These are phyloP conservation scores for Toxotes jaculatrix DNA, from an alignment of 2,113 vertebrate genomes.

Conservation along the genomic window DNA sequence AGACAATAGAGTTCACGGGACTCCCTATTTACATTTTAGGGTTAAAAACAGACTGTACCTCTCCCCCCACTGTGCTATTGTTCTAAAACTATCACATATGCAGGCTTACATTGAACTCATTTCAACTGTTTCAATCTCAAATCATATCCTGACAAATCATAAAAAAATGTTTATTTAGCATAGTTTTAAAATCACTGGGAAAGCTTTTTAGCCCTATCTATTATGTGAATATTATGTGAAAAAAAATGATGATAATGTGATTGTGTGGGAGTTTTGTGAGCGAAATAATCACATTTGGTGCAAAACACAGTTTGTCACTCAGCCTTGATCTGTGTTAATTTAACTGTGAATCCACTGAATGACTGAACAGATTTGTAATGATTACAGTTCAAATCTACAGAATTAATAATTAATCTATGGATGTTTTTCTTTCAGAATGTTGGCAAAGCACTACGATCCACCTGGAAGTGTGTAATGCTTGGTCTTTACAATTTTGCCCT, in stretches of 20 bases:
- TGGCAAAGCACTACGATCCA: slow-evolving; percentile 87
- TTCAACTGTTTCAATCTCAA: not conserved
- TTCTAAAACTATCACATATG: not conserved
- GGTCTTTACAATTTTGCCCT: slow-evolving; percentile 90
- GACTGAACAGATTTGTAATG: not conserved
- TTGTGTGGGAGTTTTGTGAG: not conserved
- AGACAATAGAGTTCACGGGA: slow-evolving; percentile 55
- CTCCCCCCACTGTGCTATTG: slow-evolving; percentile 55
- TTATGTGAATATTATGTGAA: not conserved
- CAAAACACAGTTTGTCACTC: not conserved
- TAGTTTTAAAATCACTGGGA: not conserved
- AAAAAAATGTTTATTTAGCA: not conserved
- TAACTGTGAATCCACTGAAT: not conserved
- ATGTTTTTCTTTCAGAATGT: slow-evolving; percentile 86
- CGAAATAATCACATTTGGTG: not conserved
- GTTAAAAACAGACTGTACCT: not conserved
- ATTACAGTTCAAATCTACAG: not conserved
- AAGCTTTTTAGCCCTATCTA: not conserved
- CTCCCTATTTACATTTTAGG: slow-evolving; percentile 20
- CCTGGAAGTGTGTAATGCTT: slow-evolving; percentile 90
- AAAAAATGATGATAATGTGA: not conserved
- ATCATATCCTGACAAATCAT: not conserved
- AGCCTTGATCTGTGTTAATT: not conserved
- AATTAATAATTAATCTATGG: not conserved
- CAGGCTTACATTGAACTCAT: not conserved